phyloP scores from a whole-genome alignment of 2,113 vertebrate species.

The Lucifuga dentata region DNA sequence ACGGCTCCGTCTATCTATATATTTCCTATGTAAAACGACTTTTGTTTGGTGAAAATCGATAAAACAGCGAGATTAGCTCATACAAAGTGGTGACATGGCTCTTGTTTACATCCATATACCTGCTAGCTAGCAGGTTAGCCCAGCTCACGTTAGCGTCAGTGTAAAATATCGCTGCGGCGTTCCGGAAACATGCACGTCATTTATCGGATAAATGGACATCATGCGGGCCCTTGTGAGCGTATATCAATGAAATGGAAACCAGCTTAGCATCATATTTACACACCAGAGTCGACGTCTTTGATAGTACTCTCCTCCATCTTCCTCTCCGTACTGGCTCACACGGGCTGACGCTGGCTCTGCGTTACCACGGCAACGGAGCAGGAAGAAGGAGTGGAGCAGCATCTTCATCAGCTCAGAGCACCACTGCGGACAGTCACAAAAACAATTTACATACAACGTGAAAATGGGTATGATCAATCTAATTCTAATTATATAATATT shows the following conservation, averaged over 20 bases:
- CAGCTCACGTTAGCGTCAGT: conserved; percentile 34
- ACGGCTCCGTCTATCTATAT: not conserved
- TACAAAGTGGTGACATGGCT: conserved; percentile 15
- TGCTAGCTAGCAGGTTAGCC: conserved; percentile 67
- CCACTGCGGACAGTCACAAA: not conserved
- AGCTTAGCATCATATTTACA: conserved; percentile 70
- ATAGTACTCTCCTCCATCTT: conserved; percentile 84
- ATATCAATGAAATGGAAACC: not conserved
- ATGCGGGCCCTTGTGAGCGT: not conserved
- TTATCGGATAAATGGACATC: not conserved
- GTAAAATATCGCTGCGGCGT: not conserved
- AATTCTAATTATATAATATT: too few species aligned
- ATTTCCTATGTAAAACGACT: too few species aligned
- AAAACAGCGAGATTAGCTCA: conserved; percentile 10
- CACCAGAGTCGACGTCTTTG: conserved; percentile 83
- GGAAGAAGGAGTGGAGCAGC: conserved; percentile 43
- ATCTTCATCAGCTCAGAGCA: conserved; percentile 3
- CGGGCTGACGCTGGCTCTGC: conserved; percentile 73
- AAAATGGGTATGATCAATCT: not conserved
- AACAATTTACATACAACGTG: too few species aligned
- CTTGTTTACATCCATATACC: conserved; percentile 72
- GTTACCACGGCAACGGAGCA: conserved; percentile 82
- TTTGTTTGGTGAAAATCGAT: not conserved
- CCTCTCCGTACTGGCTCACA: conserved; percentile 66
- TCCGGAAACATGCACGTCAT: conserved; percentile 11